Percentiles rank a stretch among this genome's conserved stretches.
Conservation (phyloP, 2,888 invertebrate species). For the Phaonia tiefii region DNA sequence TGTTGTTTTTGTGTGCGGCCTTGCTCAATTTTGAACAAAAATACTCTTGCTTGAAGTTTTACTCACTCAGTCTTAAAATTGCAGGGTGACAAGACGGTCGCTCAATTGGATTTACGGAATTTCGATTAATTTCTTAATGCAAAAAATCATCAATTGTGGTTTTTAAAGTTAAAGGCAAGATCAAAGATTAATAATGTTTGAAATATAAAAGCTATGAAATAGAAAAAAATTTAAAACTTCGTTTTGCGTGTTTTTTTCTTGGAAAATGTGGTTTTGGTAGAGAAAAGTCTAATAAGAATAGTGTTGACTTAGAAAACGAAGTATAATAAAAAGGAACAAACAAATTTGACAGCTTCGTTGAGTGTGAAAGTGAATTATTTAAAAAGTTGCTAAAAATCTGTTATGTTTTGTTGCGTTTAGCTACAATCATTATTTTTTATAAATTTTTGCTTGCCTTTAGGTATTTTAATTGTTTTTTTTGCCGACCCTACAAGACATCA, state of each 20-base stretch:
- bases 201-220: not conserved
- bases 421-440: not conserved
- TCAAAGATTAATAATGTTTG: not conserved
- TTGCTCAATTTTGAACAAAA: slow-evolving; percentile 65
- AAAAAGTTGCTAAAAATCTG: too few species aligned
- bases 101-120: slow-evolving; percentile 63
- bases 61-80: slow-evolving; percentile 73
- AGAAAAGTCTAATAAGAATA: slow-evolving; percentile 38
- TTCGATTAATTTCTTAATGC: slow-evolving; percentile 36
- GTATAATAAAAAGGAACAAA: too few species aligned
- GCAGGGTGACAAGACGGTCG: slow-evolving; percentile 73
- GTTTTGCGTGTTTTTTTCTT: not conserved
- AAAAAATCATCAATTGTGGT: slow-evolving; percentile 11
- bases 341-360: too few species aligned
- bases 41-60: slow-evolving; percentile 58
- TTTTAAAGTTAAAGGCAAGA: slow-evolving; percentile 31
- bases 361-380: too few species aligned
- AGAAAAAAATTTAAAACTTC: not conserved
- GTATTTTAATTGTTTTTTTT: slow-evolving; percentile 38
- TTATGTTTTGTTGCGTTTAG: slow-evolving; percentile 24
- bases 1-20: slow-evolving; percentile 61
- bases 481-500: slow-evolving; percentile 54
- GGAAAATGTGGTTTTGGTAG: not conserved
- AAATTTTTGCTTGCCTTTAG: slow-evolving; percentile 63
- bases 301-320: slow-evolving; percentile 3